phyloP scores from a whole-genome alignment of 2,113 vertebrate species.

The Butorides virescens region DNA sequence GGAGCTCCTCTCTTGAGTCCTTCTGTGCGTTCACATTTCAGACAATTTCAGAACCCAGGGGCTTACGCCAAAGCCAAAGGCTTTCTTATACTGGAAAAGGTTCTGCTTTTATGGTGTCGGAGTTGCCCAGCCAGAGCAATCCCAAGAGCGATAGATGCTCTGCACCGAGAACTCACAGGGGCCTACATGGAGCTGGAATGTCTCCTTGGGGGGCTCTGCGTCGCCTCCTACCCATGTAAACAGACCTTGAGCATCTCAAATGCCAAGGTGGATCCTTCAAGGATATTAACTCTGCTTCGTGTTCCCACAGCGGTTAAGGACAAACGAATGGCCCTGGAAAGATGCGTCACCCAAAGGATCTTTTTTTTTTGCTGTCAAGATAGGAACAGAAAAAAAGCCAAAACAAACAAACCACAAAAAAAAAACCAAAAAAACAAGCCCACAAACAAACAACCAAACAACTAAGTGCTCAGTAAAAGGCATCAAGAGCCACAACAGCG shows the following conservation, averaged over 20 bases:
- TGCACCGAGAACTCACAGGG: rapidly evolving
- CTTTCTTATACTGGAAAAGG: not conserved
- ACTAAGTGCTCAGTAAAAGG: not conserved
- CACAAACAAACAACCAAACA: not conserved
- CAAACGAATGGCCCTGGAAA: not conserved
- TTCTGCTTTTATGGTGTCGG: rapidly evolving
- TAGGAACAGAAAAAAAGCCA: not conserved
- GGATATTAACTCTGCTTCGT: not conserved
- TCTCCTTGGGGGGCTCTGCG: not conserved
- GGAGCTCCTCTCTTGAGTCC: not conserved
- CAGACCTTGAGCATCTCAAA: not conserved
- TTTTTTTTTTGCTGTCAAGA: no score
- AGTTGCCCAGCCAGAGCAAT: not conserved
- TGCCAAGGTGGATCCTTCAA: not conserved
- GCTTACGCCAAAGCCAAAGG: not conserved
- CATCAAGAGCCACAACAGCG: not conserved
- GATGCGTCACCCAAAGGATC: not conserved
- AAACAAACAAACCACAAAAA: not conserved
- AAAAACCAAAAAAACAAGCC: not conserved
- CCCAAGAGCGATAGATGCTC: not conserved
- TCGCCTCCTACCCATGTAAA: not conserved
- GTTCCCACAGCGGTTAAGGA: not conserved
- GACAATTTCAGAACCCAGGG: rapidly evolving
- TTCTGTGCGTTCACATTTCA: rapidly evolving
- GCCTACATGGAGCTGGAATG: rapidly evolving